A percentile compares a stretch with the other conserved stretches of the same genome.
Conservation (phyloP, 2,797 vertebrate genomes). For the Brachyrhaphis roseni region DNA sequence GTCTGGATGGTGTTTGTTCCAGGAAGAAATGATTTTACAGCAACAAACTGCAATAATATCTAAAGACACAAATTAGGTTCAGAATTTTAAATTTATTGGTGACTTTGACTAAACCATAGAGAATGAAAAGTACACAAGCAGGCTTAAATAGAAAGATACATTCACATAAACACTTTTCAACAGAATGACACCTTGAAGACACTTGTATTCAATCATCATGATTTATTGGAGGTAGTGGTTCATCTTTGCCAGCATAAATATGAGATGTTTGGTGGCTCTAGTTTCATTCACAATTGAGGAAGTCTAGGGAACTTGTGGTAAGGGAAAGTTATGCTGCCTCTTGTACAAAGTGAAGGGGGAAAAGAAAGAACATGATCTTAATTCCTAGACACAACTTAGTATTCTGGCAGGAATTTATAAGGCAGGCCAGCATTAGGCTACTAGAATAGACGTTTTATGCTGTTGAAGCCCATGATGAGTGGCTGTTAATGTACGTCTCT, state of each 20-base stretch:
- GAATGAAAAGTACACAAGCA: not conserved
- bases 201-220: no score
- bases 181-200: not conserved
- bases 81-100: not conserved
- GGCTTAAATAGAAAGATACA: not conserved
- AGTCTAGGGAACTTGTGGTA: not conserved
- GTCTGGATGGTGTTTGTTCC: not conserved
- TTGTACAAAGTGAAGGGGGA: not conserved
- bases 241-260: not conserved
- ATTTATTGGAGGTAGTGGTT: not conserved
- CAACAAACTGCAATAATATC: not conserved
- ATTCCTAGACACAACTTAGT: not conserved
- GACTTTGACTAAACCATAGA: not conserved
- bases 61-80: not conserved
- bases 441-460: not conserved
- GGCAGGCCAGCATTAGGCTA: not conserved
- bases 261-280: not conserved
- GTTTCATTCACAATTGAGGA: not conserved
- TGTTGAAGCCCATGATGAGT: not conserved
- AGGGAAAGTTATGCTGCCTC: not conserved
- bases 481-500: not conserved
- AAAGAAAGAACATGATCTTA: not conserved
- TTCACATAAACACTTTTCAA: not conserved
- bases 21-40: not conserved
- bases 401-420: not conserved